phyloP scores from a whole-genome alignment of 1,140 invertebrate species.

The Drosophila melanogaster region DNA sequence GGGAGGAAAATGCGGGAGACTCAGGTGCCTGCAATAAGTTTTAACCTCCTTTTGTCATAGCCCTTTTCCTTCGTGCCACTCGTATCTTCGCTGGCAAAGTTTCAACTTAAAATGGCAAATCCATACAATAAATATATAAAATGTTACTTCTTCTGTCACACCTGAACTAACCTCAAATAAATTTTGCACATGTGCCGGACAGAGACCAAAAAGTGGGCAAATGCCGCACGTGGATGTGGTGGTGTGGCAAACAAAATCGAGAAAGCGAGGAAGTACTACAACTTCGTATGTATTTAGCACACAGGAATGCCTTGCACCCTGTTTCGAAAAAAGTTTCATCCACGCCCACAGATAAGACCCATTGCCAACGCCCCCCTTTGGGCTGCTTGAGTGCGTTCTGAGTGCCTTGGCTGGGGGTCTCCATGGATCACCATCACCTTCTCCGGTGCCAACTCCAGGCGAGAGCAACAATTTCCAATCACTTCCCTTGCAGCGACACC shows the following conservation, averaged over 20 bases:
- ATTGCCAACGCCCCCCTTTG: neutral
- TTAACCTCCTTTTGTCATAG: conserved; percentile 56
- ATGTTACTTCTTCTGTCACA: conserved; percentile 80
- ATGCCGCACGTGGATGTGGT: conserved; percentile 10
- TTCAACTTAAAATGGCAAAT: conserved; percentile 80
- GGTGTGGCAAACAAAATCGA: conserved; percentile 45
- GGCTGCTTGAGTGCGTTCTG: conserved; percentile 42
- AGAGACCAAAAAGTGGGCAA: conserved; percentile 4
- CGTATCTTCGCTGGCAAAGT: conserved; percentile 61
- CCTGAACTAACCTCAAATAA: conserved; percentile 83
- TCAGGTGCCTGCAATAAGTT: conserved; percentile 72
- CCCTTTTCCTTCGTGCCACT: conserved; percentile 27
- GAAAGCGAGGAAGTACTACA: conserved; percentile 30
- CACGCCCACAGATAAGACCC: conserved; percentile 15
- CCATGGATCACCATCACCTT: conserved; percentile 31
- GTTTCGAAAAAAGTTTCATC: conserved; percentile 53
- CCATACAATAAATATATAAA: conserved; percentile 83
- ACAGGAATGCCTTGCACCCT: conserved; percentile 26
- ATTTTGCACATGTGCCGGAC: conserved; percentile 74
- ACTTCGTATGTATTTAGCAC: conserved; percentile 54
- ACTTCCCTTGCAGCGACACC: conserved; percentile 80
- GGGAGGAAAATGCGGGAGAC: neutral
- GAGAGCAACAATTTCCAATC: conserved; percentile 81
- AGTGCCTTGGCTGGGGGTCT: conserved; percentile 49
- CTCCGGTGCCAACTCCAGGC: conserved; percentile 42